These are phyloP conservation scores for Tiaroga cobitis DNA, from an alignment of 2,797 vertebrate species.

Conservation along the genomic window DNA sequence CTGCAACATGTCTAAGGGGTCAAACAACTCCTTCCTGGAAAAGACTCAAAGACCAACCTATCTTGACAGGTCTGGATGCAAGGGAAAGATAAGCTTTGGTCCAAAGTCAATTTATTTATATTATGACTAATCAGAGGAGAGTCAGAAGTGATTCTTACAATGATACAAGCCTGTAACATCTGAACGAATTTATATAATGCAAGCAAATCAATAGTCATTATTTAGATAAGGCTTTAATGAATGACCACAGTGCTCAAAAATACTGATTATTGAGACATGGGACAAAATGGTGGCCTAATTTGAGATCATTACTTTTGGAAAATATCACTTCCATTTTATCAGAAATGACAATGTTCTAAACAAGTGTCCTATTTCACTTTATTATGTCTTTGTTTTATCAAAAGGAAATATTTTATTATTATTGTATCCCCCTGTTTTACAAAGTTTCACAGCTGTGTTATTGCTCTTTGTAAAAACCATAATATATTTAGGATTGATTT, in stretches of 20 bases:
- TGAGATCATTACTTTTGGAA: neutral
- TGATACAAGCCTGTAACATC: neutral
- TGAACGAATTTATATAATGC: neutral
- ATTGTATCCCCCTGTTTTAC: neutral
- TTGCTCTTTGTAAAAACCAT: neutral
- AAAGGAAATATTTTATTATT: neutral
- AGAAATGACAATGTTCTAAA: neutral
- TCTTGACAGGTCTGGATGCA: constrained; percentile 43
- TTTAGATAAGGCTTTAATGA: neutral
- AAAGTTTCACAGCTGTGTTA: neutral
- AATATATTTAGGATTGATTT: neutral
- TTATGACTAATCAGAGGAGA: neutral
- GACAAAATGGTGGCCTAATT: neutral
- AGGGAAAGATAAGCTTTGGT: constrained; percentile 17
- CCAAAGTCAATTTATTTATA: constrained; percentile 9
- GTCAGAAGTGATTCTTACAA: neutral
- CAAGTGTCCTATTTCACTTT: neutral
- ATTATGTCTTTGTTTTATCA: neutral
- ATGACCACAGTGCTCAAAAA: neutral
- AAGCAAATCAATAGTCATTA: neutral
- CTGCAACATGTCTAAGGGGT: constrained; percentile 51
- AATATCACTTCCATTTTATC: neutral
- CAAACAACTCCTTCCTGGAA: constrained; percentile 38
- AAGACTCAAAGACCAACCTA: constrained; percentile 31
- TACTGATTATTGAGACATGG: neutral